phyloP scores from a whole-genome alignment of 2,888 invertebrate species.

The Chromoteleia sp. region DNA sequence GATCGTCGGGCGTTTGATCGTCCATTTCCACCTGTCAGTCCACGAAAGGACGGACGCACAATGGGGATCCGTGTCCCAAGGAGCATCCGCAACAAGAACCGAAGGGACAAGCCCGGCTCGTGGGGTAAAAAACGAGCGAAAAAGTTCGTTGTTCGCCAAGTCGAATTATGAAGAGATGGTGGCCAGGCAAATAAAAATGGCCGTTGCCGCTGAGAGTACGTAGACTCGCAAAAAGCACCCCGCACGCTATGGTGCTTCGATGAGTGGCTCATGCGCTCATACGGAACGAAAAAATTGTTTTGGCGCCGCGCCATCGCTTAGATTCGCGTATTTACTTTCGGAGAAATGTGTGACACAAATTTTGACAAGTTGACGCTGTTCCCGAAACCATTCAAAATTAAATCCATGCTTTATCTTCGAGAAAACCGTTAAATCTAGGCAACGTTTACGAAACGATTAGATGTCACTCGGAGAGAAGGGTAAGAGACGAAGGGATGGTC shows the following conservation, averaged over 20 bases:
- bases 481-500: slow-evolving; percentile 42
- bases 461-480: slow-evolving; percentile 71
- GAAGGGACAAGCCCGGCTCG: slow-evolving; percentile 69
- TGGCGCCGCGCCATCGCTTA: slow-evolving; percentile 54
- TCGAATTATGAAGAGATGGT: slow-evolving; percentile 77
- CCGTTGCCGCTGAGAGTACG: slow-evolving; percentile 66
- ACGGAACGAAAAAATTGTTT: slow-evolving; percentile 53
- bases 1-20: slow-evolving; percentile 75
- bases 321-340: slow-evolving; percentile 20
- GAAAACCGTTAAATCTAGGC: slow-evolving; percentile 68
- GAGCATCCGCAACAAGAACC: slow-evolving; percentile 72
- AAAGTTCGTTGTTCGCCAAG: slow-evolving; percentile 75
- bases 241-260: slow-evolving; percentile 35
- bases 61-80: slow-evolving; percentile 75
- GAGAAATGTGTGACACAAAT: slow-evolving; percentile 2
- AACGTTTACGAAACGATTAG: slow-evolving; percentile 76
- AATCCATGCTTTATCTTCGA: no score
- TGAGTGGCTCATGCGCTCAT: slow-evolving; percentile 59
- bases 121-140: slow-evolving; percentile 66
- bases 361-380: no score
- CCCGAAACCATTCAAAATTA: no score
- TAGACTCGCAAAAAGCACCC: slow-evolving; percentile 59
- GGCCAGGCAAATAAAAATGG: slow-evolving; percentile 75
- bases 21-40: slow-evolving; percentile 81
- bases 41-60: slow-evolving; percentile 75